Base-by-base conservation (phyloP, 2,888 invertebrate genomes). In the Drosophila dives region DNA sequence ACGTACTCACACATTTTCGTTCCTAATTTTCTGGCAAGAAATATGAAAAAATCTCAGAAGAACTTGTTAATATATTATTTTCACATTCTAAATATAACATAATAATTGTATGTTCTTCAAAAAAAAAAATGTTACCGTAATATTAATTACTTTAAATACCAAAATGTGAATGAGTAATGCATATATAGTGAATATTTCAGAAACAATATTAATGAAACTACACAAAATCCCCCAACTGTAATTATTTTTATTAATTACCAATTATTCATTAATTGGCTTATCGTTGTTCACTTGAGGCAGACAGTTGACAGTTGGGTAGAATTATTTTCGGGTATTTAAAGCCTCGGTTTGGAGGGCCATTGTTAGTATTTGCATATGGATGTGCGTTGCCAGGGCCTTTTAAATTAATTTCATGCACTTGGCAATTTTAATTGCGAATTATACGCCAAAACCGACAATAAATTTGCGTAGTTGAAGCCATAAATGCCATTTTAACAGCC, bases 351-450 rank as follows among this genome's bases (percentile, higher is more conserved):
- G 33, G 20, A 64, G 50, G 61, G 54, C 50, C 75, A 48, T 48
- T 40, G 17, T 15, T 20, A 7, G 38, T 34, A 60, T 68, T 77
- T 71, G 62, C 71, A 59, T 71, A 76, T 70, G 63, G 38, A 55
- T 64, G 45, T 70, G 69, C 63, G 54, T 71, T 70, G 64, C 62
- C 67, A 71, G 77, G 75, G 64, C 63, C 77, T 81, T 87, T 81
- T 65, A 83, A 85, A 79, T 85, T 81, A 85, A 88, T 85, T 81
- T 70, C 83, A 85, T 77, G 81, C 80, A 88, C 86, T 85, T 83
- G 81, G 77, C 80, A 49, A 60, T 68, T 88, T 86, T 88, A 88
- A 88, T 86, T 86, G 86, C 88, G 55, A 80, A 86, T 87, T 85
- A 83, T 53, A 45, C 59, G 61, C 50, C 69, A 81, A 83, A 86